Percentiles rank a stretch among this genome's conserved stretches.
phyloP scores from a whole-genome alignment of 2,888 invertebrate genomes.

The Cetonia aurata region DNA sequence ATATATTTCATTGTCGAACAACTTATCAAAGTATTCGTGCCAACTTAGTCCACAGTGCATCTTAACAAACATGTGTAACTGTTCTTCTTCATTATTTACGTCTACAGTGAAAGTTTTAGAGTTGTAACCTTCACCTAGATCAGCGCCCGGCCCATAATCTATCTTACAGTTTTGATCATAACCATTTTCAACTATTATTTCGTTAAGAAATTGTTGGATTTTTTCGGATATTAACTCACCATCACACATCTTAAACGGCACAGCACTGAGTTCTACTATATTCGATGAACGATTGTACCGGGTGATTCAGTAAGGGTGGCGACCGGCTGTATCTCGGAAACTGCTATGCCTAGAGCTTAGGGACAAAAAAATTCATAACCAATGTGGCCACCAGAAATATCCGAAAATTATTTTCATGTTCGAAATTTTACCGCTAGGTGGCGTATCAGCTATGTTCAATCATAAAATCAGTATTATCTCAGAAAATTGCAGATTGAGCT shows the following conservation, averaged over 20 bases:
- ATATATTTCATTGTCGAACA: constrained; percentile 20
- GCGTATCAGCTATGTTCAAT: too few species aligned
- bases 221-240: not conserved
- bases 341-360: too few species aligned
- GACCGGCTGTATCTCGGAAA: too few species aligned
- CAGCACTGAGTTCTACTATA: too few species aligned
- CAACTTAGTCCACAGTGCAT: not conserved
- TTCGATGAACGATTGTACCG: too few species aligned
- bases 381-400: too few species aligned
- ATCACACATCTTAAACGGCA: not conserved
- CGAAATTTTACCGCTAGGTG: too few species aligned
- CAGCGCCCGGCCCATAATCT: constrained; percentile 14
- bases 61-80: constrained; percentile 39
- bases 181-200: constrained; percentile 19
- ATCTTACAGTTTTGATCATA: not conserved
- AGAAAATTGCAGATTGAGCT: too few species aligned
- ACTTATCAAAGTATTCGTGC: constrained; percentile 2
- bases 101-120: constrained; percentile 34
- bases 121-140: constrained; percentile 40
- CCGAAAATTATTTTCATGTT: too few species aligned
- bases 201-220: constrained; percentile 4
- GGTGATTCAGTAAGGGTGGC: too few species aligned
- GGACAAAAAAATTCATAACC: too few species aligned
- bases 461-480: too few species aligned
- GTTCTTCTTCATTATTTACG: constrained; percentile 11